Evolutionary conservation across 2,113 vertebrate genomes (phyloP).

Genomic region (Xiphophorus maculatus): DNA sequence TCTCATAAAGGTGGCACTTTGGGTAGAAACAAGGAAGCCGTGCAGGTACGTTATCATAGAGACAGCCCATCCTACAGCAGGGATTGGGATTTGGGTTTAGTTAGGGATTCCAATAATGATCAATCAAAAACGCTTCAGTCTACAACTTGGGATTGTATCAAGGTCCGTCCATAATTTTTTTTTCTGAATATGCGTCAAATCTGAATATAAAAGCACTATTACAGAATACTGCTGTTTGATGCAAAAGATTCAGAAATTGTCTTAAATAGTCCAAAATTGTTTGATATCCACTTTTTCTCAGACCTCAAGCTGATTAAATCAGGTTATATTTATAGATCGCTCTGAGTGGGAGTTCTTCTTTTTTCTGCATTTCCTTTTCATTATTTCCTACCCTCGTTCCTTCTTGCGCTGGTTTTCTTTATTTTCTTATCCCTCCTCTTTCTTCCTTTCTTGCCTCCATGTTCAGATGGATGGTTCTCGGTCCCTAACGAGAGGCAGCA

Average conservation of each 20-base stretch:
- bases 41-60: constrained; percentile 62
- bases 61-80: too few species aligned
- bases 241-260: neutral
- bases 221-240: too few species aligned
- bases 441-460: constrained; percentile 38
- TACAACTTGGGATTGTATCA: too few species aligned
- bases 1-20: constrained; percentile 82
- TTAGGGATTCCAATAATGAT: too few species aligned
- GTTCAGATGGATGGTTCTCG: constrained; percentile 79
- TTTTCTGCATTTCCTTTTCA: constrained; percentile 3
- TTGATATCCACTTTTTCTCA: neutral
- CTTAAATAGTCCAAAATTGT: neutral
- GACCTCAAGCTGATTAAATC: neutral
- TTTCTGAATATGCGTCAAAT: too few species aligned
- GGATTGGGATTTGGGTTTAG: too few species aligned
- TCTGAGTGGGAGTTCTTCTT: constrained; percentile 7
- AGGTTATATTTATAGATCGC: neutral
- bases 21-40: constrained; percentile 75
- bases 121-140: too few species aligned
- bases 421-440: constrained; percentile 28
- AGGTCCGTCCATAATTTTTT: too few species aligned
- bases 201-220: too few species aligned
- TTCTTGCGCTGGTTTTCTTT: constrained; percentile 36
- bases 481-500: constrained; percentile 76
- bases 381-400: constrained; percentile 28